A percentile compares a stretch with the other conserved stretches of the same genome.
These are phyloP conservation scores for Mactromeris polynyma DNA, from an alignment of 2,888 invertebrate species.

Conservation along the genomic window DNA sequence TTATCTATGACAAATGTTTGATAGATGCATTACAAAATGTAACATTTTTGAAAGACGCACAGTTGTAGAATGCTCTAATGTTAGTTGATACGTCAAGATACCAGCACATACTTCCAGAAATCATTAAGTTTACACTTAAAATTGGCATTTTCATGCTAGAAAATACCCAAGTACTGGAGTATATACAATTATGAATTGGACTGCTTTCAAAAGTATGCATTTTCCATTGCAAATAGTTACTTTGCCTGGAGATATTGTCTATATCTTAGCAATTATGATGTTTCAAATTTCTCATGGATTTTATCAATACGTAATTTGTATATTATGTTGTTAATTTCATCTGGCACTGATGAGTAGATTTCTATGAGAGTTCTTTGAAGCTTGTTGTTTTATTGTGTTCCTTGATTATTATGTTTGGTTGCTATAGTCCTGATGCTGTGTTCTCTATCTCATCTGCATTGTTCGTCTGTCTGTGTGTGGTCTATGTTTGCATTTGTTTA, in stretches of 20 bases:
- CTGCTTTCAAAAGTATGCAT: not conserved
- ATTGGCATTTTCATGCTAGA: not conserved
- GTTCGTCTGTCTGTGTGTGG: slow-evolving; percentile 1
- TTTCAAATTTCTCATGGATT: slow-evolving; percentile 8
- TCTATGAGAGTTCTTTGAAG: not conserved
- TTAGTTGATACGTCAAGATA: not conserved
- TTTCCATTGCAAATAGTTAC: not conserved
- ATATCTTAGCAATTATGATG: not conserved
- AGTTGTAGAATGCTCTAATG: not conserved
- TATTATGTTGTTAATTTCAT: not conserved
- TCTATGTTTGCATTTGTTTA: not conserved
- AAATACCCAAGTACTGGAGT: not conserved
- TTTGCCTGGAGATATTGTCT: not conserved
- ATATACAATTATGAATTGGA: not conserved
- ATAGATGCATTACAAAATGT: not conserved
- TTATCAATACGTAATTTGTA: not conserved
- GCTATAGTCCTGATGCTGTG: not conserved
- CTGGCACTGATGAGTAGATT: not conserved
- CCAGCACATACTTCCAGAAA: not conserved
- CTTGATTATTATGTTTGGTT: not conserved
- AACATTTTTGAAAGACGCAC: not conserved
- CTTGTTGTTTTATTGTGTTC: not conserved
- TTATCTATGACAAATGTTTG: slow-evolving; percentile 30
- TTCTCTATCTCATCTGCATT: not conserved
- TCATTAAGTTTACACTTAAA: not conserved